Base-by-base conservation (phyloP, 2,888 invertebrate genomes). In the Polyommatus icarus region DNA sequence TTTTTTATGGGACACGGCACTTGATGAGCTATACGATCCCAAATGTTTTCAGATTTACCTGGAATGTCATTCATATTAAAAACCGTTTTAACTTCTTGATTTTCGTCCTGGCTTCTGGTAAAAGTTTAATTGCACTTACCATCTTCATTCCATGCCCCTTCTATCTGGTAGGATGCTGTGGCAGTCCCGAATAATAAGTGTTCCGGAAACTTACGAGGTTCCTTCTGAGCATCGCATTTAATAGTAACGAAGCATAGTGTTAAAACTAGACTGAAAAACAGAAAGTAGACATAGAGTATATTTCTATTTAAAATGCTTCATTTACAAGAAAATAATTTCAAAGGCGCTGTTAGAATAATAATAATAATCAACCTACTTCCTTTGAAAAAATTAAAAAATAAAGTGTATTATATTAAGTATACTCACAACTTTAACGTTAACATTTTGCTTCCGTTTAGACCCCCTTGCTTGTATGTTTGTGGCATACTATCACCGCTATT, bases 11-110 rank as follows among this genome's bases (percentile, higher is more conserved):
- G 88, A 24, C 94, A 94, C 0, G 93, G 84, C 8, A 80, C 76
- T 36, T 50, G 79, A 71, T 95, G 95, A 2, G 94, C 90, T 82
- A 95, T 86, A 78, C 84, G 89, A 86, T 96, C 96, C 96, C 96
- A 95, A 76, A 95, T 95, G 76, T 92, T 94, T 85, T 91, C 91
- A 15, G 91, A 89, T 84, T 95, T 95, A 20, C 92, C 94, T 87
- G 79, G 18, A 83, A 83, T 10, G 75, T 36, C 5, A 15, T 32
- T 15, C 4, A 5, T 24, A 3, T 61, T 18, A 18, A 54, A 54
- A 50, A 50, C 50, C 1, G 40, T 40, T 10, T 40, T 10, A 18
- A 15, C 15, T 50, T 5, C 15, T 50, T 50, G 10, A 67, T 3
- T 29, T 29, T 29, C 10, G 24, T 20, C 10, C 29, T 0, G 12